Evolutionary conservation across 1,140 invertebrate species (phyloP).

Genomic region (Daktulosphaira vitifoliae): DNA sequence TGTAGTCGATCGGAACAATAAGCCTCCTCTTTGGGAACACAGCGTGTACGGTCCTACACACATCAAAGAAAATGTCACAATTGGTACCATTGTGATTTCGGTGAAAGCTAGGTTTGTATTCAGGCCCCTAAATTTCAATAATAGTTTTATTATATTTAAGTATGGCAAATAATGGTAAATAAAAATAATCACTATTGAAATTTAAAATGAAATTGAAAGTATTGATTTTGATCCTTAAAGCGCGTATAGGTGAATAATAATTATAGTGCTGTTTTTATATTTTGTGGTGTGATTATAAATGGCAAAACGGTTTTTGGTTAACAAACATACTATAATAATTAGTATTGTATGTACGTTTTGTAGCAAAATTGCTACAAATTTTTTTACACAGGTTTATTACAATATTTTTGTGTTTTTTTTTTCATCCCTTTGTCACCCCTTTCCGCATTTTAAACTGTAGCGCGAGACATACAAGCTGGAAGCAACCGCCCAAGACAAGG

Average conservation of each 20-base stretch:
- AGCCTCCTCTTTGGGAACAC: slow-evolving; percentile 90
- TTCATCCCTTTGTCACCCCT: slow-evolving; percentile 2
- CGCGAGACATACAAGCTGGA: slow-evolving; percentile 94
- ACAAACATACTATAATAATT: not conserved
- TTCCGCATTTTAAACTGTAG: slow-evolving; percentile 48
- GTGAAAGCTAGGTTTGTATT: slow-evolving; percentile 95
- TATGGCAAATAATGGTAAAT: too few relatives aligned
- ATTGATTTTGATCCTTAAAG: slow-evolving; percentile 1
- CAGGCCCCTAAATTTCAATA: too few relatives aligned
- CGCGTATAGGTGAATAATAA: not conserved
- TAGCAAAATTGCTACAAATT: too few relatives aligned
- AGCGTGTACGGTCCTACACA: slow-evolving; percentile 88
- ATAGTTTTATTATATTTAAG: too few relatives aligned
- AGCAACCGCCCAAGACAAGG: slow-evolving; percentile 93
- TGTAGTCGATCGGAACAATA: slow-evolving; percentile 96
- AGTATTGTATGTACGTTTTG: too few relatives aligned
- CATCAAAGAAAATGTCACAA: slow-evolving; percentile 95
- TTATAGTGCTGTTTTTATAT: not conserved
- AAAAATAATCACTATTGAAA: too few relatives aligned
- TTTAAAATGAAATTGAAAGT: slow-evolving; percentile 11
- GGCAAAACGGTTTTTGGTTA: not conserved
- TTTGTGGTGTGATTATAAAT: slow-evolving; percentile 30
- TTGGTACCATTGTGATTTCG: slow-evolving; percentile 91
- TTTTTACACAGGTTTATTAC: not conserved
- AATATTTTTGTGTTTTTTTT: not conserved